Evolutionary conservation across 2,797 vertebrate species (phyloP).

Genomic region (Myotis myotis): DNA sequence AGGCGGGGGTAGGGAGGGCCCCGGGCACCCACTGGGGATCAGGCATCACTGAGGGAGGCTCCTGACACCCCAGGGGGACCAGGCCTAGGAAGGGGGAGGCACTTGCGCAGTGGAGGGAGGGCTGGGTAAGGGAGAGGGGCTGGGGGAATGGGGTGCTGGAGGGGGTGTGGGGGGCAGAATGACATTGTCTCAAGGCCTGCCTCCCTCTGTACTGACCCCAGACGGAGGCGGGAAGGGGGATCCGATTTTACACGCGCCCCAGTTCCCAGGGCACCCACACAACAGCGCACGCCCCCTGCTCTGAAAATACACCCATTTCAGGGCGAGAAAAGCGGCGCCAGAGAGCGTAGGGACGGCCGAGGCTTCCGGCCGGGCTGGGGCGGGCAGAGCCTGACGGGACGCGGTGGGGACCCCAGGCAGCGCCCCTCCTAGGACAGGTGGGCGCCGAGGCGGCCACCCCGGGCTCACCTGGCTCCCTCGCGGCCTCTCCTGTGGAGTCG

Average conservation of each 20-base stretch:
- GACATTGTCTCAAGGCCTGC: neutral
- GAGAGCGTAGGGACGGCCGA: neutral
- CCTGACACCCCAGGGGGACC: neutral
- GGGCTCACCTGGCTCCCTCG: neutral
- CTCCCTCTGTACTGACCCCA: neutral
- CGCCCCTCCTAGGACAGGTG: accelerated
- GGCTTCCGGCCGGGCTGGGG: neutral
- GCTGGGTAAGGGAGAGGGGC: accelerated
- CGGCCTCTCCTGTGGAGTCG: neutral
- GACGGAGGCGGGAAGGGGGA: neutral
- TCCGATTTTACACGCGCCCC: no score
- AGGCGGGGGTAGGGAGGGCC: neutral
- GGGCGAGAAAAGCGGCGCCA: neutral
- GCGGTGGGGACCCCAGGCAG: no score
- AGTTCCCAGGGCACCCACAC: accelerated
- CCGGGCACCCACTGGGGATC: neutral
- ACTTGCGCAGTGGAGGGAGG: neutral
- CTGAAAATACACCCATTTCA: neutral
- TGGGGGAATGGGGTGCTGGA: neutral
- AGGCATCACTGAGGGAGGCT: neutral
- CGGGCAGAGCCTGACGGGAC: neutral
- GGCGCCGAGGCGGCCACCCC: neutral
- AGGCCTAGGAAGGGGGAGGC: neutral
- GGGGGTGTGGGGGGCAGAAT: neutral
- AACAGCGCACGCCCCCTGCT: accelerated